Evolutionary conservation across 37 sponge, comb jelly and placozoan species (phyloP), one percentile per base, ranked within the genome.

Genomic region (Petrosia ficiformis): DNA sequence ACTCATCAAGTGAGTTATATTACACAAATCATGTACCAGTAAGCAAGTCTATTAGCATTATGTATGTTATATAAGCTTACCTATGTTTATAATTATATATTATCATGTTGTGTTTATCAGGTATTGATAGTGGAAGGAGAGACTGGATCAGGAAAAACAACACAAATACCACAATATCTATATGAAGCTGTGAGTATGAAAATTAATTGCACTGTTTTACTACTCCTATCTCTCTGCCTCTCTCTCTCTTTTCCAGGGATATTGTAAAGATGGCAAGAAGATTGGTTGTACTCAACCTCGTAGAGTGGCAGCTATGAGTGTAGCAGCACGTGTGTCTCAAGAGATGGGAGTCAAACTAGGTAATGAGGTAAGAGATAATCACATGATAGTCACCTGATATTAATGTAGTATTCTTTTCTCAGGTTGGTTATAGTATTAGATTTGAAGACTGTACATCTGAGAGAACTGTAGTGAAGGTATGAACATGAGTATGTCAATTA

Each of bases 401-500:
- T 16, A 48, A 19, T 48, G 54, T 48, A n/a, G 54, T 29, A 32
- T 63, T 28, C 28, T 29, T 44, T 70, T n/a, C 30, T 43, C 68
- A 94, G 94, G 95, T 98, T 81, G 99, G 99, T 4, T 99, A 95
- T 48, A 85, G 89, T 43, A 99, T 99, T 36, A 64, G 99, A 25
- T 99, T 99, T 91, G 99, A 99, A 42, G 99, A 99, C 81, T 99
- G 96, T 72, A 99, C 99, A 1, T 99, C 99, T 24, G 99, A 99
- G 59, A 77, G 92, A 8, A 99, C 99, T 32, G 63, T 90, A 30
- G 19, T 96, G 39, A 96, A 89, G 74, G 86, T 79, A 34, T 33
- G 59, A 22, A 14, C 19, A 75, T 73, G 24, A 6, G 34, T 4
- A 32, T 24, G 5, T 32, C 30, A 14, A 8, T 32, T 24, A 19